Base-by-base conservation (phyloP, 2,113 vertebrate genomes). In the Stomatorhinus ivindoensis region DNA sequence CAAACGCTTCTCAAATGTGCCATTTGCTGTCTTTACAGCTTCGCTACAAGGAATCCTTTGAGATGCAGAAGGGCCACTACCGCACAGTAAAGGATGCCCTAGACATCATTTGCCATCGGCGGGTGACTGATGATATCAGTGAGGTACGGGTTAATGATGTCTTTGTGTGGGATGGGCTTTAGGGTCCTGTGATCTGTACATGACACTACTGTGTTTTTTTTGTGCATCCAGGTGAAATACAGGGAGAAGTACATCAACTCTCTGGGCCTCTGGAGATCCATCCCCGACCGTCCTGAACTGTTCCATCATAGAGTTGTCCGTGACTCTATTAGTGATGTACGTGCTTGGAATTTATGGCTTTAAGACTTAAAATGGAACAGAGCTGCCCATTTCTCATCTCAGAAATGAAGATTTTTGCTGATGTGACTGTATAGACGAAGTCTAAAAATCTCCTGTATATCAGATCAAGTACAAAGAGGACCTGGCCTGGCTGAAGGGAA, bases 1-100 rank as follows among this genome's bases (percentile, higher is more conserved):
- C n/a, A 8, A 87, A 87, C 55, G 8, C 2, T 7, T 46, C 31
- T 82, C 6, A 89, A 24, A 15, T 55, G 48, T 39, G 10, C 46
- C 35, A 88, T 65, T 13, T 83, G 0, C 88, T 47, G 0, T 91
- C 87, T 92, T 88, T 91, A 86, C 92, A 99, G 98, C 91, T 99
- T 89, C 97, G 98, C 87, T 99, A 99, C 95, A 99, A 99, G 92
- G 98, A 99, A 94, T 97, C 97, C n/a, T 99, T 98, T 91, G 96
- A 99, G 92, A 95, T 95, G 58, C 88, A 97, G 1, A 99, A 98
- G 94, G 98, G 98, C 83, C 97, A 95, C 89, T 99, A 99, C 91
- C 97, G 94, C 90, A 97, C 97, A 0, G 97, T 97, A 93, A 99
- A 99, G 90, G 98, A 99, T 39, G 98, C 98, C 42, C 93, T 98